Percentiles rank a stretch among this genome's conserved stretches.
Conservation (phyloP, 2,113 vertebrate species). For the Hemichromis elongatus region DNA sequence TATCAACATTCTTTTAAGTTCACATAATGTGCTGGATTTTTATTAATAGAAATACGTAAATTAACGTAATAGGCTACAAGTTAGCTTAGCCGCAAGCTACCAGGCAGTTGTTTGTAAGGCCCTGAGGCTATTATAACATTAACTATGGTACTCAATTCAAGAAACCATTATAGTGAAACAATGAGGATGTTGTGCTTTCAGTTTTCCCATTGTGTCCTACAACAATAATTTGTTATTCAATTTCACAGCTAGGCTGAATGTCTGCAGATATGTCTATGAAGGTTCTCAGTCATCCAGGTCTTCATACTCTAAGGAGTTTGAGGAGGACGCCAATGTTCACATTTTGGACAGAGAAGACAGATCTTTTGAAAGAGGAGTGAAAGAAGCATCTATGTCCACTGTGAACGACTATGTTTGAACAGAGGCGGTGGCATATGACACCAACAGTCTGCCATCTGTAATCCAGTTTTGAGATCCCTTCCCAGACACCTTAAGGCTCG, state of each 20-base stretch:
- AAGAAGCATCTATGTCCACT: too few relatives aligned
- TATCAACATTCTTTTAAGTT: not conserved
- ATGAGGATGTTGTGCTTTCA: not conserved
- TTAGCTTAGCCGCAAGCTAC: not conserved
- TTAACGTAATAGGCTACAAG: accelerated
- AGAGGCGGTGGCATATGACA: too few relatives aligned
- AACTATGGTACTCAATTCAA: not conserved
- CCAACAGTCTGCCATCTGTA: too few relatives aligned
- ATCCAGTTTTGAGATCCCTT: too few relatives aligned
- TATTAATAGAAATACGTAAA: not conserved
- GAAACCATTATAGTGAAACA: not conserved
- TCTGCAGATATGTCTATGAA: too few relatives aligned
- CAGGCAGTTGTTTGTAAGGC: not conserved
- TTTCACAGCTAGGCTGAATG: not conserved
- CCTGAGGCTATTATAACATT: not conserved
- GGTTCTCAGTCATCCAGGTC: too few relatives aligned
- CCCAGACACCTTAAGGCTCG: too few relatives aligned
- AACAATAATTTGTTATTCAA: not conserved
- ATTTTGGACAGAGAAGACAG: too few relatives aligned
- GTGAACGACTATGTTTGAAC: too few relatives aligned
- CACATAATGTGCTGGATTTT: not conserved
- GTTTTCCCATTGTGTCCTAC: not conserved
- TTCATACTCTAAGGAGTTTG: too few relatives aligned
- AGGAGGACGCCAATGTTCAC: too few relatives aligned
- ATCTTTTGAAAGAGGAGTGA: too few relatives aligned